Base-by-base conservation (phyloP, 64 coral and sea anemone species). In the Stichodactyla mertensii region DNA sequence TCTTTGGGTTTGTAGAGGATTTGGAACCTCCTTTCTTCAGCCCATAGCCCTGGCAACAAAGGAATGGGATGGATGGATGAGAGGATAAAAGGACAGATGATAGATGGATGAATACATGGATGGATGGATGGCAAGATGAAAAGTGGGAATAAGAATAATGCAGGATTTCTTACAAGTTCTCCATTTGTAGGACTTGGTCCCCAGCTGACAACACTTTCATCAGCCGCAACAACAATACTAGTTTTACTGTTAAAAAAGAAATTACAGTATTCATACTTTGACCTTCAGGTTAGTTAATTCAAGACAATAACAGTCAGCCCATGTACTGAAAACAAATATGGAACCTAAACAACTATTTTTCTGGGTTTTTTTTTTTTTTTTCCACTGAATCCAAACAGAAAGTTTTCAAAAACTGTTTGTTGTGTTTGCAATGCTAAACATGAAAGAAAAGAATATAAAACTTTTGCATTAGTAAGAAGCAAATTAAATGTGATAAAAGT, bases 201-300 rank as follows among this genome's bases (percentile, higher is more conserved):
- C 94, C 94, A 97, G 57, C 94, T 97, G 9, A 97, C 94, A 51
- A 93, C 86, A 60, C 94, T 97, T 6, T 97, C 94, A 78, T 97
- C 94, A 20, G 94, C 94, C n/a, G 94, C 94, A 0, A 97, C 88
- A 7, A 97, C 94, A 36, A 97, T 89, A 57, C 94, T 97, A 24
- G 94, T 90, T 90, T 97, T 97, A 19, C 94, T 97, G 52, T 22
- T 88, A 64, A 77, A 5, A 5, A 23, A 2, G 51, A 16, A 55
- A 74, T 8, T 22, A n/a, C 22, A 57, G 18, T 15, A 16, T 11
- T 8, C 80, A 51, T 83, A 45, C 36, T 45, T 45, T 45, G 36
- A 45, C 36, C 3, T 45, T 45, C 36, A 45, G 36, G 36, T 45
- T 31, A 31, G 28, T 31, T 31, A 31, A 31, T 1, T 31, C 36